Conservation (phyloP, 2,888 invertebrate species). For the Cheilosia pagana region DNA sequence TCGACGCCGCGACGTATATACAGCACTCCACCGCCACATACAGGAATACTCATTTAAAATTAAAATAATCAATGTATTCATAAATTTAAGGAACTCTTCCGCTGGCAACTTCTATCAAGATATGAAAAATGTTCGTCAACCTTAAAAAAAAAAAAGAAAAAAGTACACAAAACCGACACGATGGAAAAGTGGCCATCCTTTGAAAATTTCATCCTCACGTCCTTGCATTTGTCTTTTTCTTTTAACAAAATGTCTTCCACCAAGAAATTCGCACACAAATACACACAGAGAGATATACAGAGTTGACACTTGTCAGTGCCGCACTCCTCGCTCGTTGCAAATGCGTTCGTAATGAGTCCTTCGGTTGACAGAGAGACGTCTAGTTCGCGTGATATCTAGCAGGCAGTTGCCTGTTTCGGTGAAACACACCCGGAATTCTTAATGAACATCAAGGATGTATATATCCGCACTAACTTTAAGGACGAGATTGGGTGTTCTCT, state of each 20-base stretch:
- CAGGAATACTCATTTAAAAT: constrained; percentile 54
- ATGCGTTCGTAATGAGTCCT: constrained; percentile 69
- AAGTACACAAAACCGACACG: constrained; percentile 9
- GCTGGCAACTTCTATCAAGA: constrained; percentile 33
- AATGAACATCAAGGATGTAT: constrained; percentile 73
- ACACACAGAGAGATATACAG: constrained; percentile 8
- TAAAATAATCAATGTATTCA: constrained; percentile 72
- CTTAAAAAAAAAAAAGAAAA: constrained; percentile 31
- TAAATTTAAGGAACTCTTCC: constrained; percentile 43
- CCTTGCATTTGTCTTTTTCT: constrained; percentile 42
- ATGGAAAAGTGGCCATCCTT: constrained; percentile 34
- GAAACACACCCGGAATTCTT: constrained; percentile 69
- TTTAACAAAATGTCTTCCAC: not conserved
- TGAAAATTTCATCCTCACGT: constrained; percentile 16
- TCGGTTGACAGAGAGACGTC: constrained; percentile 36
- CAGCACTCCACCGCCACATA: not conserved
- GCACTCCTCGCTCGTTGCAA: constrained; percentile 45
- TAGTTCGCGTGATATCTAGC: constrained; percentile 35
- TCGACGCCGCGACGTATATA: constrained; percentile 1
- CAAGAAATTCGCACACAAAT: not conserved
- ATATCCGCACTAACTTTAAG: constrained; percentile 60
- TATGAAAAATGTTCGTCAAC: constrained; percentile 29
- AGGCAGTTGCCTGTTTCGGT: constrained; percentile 56
- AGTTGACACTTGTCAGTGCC: constrained; percentile 25
- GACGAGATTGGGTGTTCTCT: constrained; percentile 40